These are phyloP conservation scores for Mergus octosetaceus DNA, from an alignment of 2,797 vertebrate species.

Conservation along the genomic window DNA sequence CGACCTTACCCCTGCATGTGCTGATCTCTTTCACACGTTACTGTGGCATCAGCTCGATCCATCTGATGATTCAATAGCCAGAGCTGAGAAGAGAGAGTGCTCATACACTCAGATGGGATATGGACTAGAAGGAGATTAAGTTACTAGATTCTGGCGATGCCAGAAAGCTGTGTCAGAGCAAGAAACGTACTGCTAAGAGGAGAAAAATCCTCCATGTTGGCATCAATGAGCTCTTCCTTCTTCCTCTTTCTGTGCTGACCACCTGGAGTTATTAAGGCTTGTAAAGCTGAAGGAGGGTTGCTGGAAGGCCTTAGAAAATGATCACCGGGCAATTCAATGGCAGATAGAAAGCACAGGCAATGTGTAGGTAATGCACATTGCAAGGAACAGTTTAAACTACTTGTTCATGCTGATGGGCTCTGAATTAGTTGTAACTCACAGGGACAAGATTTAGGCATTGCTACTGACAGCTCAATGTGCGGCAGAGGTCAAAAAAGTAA, in stretches of 20 bases:
- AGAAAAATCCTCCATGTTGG: neutral
- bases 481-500: slow-evolving; percentile 68
- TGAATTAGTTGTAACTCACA: slow-evolving; percentile 54
- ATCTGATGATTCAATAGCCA: neutral
- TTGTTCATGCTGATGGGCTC: slow-evolving; percentile 55
- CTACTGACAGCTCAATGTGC: slow-evolving; percentile 56
- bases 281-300: neutral
- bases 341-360: neutral
- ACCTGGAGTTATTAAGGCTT: neutral
- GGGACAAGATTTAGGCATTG: slow-evolving; percentile 33
- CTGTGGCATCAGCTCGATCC: neutral
- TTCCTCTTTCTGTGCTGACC: neutral
- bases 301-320: neutral
- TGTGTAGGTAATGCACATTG: slow-evolving; percentile 6
- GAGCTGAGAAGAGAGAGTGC: neutral
- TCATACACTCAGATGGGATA: neutral
- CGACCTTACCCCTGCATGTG: neutral
- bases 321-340: neutral
- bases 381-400: slow-evolving; percentile 44
- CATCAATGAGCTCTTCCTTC: neutral
- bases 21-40: neutral
- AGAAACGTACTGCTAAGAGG: neutral
- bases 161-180: neutral
- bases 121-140: neutral
- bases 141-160: rapidly evolving